phyloP scores from a whole-genome alignment of 2,888 invertebrate species.

The Prosapia bicincta region DNA sequence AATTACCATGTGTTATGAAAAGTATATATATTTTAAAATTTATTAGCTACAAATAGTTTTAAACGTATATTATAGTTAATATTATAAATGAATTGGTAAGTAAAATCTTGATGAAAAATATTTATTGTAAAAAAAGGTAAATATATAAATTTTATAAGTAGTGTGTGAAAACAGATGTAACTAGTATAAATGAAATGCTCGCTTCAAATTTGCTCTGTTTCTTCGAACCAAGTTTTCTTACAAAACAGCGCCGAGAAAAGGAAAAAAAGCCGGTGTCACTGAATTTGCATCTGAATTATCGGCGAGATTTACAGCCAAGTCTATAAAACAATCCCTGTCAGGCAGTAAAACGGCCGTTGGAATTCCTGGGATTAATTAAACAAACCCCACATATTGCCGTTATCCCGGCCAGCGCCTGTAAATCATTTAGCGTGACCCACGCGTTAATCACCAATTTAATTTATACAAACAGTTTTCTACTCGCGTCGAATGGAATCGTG shows the following conservation, averaged over 20 bases:
- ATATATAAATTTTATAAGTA: too few species aligned
- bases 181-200: too few species aligned
- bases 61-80: too few species aligned
- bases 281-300: background rate
- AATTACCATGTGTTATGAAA: too few species aligned
- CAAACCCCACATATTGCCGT: background rate
- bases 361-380: background rate
- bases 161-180: too few species aligned
- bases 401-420: background rate
- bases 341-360: background rate
- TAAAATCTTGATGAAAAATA: too few species aligned
- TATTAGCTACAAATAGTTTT: too few species aligned
- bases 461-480: background rate
- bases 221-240: background rate
- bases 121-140: too few species aligned
- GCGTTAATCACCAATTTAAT: background rate
- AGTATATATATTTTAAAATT: too few species aligned
- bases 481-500: background rate
- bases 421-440: background rate
- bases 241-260: background rate
- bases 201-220: too few species aligned
- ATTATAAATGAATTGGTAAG: too few species aligned
- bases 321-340: background rate
- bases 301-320: background rate
- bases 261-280: background rate